Evolutionary conservation across 2,888 invertebrate species (phyloP).

Genomic region (Drosophila yooni): DNA sequence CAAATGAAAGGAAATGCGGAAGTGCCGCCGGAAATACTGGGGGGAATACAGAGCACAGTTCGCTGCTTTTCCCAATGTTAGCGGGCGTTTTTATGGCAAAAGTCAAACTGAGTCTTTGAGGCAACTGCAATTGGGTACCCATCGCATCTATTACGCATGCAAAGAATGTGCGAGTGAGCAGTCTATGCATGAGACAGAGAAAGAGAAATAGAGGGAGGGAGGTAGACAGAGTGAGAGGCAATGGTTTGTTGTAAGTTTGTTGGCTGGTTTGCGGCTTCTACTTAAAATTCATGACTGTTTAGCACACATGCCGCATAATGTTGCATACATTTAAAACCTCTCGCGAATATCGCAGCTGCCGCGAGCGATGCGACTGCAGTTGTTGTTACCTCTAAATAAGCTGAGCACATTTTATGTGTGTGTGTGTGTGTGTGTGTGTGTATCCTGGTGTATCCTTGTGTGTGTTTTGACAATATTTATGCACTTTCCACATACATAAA

Average conservation of each 20-base stretch:
- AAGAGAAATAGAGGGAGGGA: background rate
- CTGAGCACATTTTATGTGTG: slow-evolving; percentile 48
- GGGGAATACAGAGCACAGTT: slow-evolving; percentile 43
- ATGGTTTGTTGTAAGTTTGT: slow-evolving; percentile 5
- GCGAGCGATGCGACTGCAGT: slow-evolving; percentile 43
- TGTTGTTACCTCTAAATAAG: slow-evolving; percentile 60
- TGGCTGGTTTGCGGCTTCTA: slow-evolving; percentile 57
- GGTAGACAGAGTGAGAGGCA: background rate
- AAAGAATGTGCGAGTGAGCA: slow-evolving; percentile 56
- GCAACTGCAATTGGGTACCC: slow-evolving; percentile 38
- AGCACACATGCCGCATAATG: slow-evolving; percentile 80
- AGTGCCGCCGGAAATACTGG: slow-evolving; percentile 50
- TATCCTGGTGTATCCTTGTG: background rate
- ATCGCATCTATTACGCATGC: slow-evolving; percentile 71
- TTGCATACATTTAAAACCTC: slow-evolving; percentile 70
- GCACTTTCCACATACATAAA: slow-evolving; percentile 62
- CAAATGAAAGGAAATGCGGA: slow-evolving; percentile 69
- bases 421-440: slow-evolving; percentile 5
- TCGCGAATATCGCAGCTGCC: slow-evolving; percentile 57
- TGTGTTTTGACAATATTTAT: slow-evolving; percentile 58
- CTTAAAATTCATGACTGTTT: slow-evolving; percentile 80
- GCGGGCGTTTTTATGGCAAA: slow-evolving; percentile 56
- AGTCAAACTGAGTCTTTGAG: slow-evolving; percentile 59
- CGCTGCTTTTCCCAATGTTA: slow-evolving; percentile 58
- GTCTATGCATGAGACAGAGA: background rate